A percentile compares a stretch with the other conserved stretches of the same genome.
These are phyloP conservation scores for Stenichneumon culpator DNA, from an alignment of 2,888 invertebrate species.

Conservation along the genomic window DNA sequence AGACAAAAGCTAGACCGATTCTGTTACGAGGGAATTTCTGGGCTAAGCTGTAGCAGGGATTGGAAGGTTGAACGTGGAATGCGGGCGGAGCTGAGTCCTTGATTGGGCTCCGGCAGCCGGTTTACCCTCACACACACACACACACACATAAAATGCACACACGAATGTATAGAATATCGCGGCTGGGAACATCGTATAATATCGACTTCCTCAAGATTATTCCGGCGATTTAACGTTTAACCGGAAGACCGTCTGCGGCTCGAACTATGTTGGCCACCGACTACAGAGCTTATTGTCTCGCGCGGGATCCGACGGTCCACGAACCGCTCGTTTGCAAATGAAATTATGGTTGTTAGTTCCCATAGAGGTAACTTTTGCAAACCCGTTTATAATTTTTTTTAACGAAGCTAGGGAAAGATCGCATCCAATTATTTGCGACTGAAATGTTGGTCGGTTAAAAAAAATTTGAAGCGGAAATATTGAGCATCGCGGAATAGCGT, in stretches of 20 bases:
- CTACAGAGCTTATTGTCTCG: slow-evolving; percentile 58
- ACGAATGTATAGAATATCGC: slow-evolving; percentile 2
- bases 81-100: slow-evolving; percentile 81
- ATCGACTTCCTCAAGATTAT: slow-evolving; percentile 69
- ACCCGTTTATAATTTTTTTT: not conserved
- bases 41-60: slow-evolving; percentile 75
- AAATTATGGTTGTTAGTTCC: slow-evolving; percentile 1
- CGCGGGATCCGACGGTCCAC: slow-evolving; percentile 51
- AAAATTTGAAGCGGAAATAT: slow-evolving; percentile 5
- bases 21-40: slow-evolving; percentile 49
- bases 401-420: not conserved
- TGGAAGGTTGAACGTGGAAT: slow-evolving; percentile 81
- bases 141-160: too few relatives aligned
- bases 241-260: slow-evolving; percentile 60
- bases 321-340: slow-evolving; percentile 35
- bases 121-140: slow-evolving; percentile 69
- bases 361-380: not conserved
- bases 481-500: not conserved
- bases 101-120: slow-evolving; percentile 81
- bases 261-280: slow-evolving; percentile 29
- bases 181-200: slow-evolving; percentile 64
- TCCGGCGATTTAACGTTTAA: slow-evolving; percentile 66
- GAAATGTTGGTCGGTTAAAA: not conserved
- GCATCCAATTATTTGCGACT: not conserved
- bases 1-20: slow-evolving; percentile 36